Evolutionary conservation across 35 echinoderm and acorn worm genomes (phyloP).

Genomic region (Eucidaris tribuloides): DNA sequence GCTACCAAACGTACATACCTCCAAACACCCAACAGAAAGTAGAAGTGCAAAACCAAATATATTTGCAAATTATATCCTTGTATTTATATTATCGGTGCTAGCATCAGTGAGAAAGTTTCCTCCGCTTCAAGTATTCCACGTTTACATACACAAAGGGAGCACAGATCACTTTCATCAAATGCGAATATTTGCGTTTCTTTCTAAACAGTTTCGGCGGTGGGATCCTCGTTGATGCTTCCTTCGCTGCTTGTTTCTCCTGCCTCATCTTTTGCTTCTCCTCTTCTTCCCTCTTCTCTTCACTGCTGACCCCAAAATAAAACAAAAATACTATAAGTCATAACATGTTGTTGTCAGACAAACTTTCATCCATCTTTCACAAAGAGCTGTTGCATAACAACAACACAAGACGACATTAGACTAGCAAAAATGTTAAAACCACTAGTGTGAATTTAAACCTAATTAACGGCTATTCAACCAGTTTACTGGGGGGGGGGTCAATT

Average conservation of each 20-base stretch:
- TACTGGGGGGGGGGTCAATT: no score
- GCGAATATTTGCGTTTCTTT: constrained; percentile 83
- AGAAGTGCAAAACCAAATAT: neutral
- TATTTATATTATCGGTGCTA: neutral
- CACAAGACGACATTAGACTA: no score
- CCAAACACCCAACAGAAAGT: neutral
- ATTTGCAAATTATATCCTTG: neutral
- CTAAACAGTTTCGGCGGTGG: constrained; percentile 84
- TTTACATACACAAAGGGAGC: neutral
- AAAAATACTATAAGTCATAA: no score
- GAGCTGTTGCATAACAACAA: no score
- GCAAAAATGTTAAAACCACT: no score
- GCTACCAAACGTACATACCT: no score
- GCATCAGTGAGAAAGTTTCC: neutral
- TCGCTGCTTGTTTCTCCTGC: constrained; percentile 91
- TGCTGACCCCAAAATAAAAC: no score
- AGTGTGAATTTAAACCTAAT: no score
- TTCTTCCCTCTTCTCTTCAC: constrained; percentile 90
- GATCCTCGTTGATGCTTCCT: constrained; percentile 88
- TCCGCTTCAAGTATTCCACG: neutral
- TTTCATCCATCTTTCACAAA: no score
- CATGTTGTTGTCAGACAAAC: no score
- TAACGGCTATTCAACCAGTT: no score
- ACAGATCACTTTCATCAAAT: constrained; percentile 82
- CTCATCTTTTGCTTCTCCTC: constrained; percentile 84